A percentile compares a stretch with the other conserved stretches of the same genome.
These are phyloP conservation scores for Mola mola DNA, from an alignment of 2,113 vertebrate genomes.

Conservation along the genomic window DNA sequence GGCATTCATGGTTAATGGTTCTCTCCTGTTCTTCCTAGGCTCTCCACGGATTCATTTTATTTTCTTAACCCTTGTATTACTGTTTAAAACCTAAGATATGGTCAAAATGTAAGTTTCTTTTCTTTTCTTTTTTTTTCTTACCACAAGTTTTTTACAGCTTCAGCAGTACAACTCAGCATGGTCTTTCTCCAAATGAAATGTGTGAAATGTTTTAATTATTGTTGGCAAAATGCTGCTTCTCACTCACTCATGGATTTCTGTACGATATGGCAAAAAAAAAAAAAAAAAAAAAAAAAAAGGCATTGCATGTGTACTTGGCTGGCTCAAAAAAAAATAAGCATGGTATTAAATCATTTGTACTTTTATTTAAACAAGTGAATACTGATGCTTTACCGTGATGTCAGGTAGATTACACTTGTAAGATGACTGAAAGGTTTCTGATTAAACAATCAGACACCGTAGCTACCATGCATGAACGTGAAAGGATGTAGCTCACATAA, in stretches of 20 bases:
- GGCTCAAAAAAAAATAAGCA: neutral
- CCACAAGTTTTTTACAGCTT: neutral
- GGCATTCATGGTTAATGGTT: slow-evolving; percentile 17
- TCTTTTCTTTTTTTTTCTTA: neutral
- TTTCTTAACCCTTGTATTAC: neutral
- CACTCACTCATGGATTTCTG: slow-evolving; percentile 3
- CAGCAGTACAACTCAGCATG: neutral
- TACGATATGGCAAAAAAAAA: slow-evolving; percentile 7
- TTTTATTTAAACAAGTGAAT: neutral
- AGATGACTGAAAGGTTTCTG: slow-evolving; percentile 4
- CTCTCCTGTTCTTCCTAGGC: slow-evolving; percentile 2
- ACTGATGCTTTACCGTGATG: neutral
- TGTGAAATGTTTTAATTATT: slow-evolving; percentile 41
- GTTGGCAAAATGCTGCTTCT: neutral
- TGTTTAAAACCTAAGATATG: slow-evolving; percentile 25
- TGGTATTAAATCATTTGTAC: neutral
- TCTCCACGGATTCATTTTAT: neutral
- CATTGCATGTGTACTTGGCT: neutral
- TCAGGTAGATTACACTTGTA: slow-evolving; percentile 2
- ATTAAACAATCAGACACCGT: neutral
- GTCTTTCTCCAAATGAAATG: slow-evolving; percentile 1
- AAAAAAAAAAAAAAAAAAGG: neutral
- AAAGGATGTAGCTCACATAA: too few species aligned
- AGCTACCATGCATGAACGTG: neutral
- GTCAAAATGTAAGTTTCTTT: neutral